Evolutionary conservation across 2,797 vertebrate species (phyloP).

Genomic region (Lepus townsendii): DNA sequence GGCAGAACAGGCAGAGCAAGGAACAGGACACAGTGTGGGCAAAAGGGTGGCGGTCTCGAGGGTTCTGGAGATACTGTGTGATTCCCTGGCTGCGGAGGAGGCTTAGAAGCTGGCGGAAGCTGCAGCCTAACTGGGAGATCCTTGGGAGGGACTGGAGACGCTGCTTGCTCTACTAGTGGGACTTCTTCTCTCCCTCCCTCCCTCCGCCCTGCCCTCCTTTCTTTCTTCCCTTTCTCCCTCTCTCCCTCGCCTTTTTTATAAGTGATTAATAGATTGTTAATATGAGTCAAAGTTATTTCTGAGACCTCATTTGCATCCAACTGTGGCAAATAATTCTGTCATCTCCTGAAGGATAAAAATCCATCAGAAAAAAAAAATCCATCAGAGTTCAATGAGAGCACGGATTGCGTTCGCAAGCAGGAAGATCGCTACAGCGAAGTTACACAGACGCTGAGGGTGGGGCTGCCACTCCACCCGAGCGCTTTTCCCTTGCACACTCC

Average conservation of each 20-base stretch:
- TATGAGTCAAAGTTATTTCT: neutral
- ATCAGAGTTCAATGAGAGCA: neutral
- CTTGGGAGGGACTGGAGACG: neutral
- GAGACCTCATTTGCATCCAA: neutral
- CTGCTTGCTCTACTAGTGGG: neutral
- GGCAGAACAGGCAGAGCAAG: neutral
- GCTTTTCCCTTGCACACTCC: too few species aligned
- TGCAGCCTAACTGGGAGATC: neutral
- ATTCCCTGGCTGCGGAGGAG: neutral
- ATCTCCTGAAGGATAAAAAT: neutral
- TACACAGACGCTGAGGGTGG: neutral
- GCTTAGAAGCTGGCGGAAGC: neutral
- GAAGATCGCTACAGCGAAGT: neutral
- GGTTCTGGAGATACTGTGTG: neutral
- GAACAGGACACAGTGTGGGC: neutral
- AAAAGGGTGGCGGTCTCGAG: neutral
- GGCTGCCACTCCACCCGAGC: neutral
- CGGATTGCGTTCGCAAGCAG: neutral
- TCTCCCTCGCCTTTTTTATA: neutral
- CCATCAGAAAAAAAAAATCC: neutral
- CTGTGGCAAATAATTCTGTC: neutral
- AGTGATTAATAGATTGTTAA: slow-evolving; percentile 1
- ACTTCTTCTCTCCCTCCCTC: too few species aligned
- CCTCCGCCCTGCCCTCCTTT: too few species aligned
- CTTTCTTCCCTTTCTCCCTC: neutral